A percentile compares a stretch with the other conserved stretches of the same genome.
These are phyloP conservation scores for Drosophila kanekoi DNA, from an alignment of 2,888 invertebrate species.

Conservation along the genomic window DNA sequence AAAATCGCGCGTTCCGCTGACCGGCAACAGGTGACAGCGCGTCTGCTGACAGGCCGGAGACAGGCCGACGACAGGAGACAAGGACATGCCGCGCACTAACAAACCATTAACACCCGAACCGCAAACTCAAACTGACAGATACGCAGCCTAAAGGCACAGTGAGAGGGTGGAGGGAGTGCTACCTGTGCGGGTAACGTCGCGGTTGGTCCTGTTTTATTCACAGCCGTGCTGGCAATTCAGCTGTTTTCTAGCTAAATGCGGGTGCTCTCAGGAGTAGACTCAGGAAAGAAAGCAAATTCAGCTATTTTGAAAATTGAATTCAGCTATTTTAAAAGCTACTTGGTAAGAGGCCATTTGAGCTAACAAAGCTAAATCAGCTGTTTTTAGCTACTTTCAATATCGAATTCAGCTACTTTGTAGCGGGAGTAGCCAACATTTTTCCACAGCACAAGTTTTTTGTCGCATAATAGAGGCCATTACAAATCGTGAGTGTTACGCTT, in stretches of 20 bases:
- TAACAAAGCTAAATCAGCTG: too few species aligned
- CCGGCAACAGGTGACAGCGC: constrained; percentile 46
- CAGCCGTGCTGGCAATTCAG: too few species aligned
- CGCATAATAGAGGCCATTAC: constrained; percentile 78
- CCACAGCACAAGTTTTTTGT: constrained; percentile 50
- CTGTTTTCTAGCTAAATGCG: too few species aligned
- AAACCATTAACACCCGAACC: constrained; percentile 79
- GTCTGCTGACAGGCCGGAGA: not conserved
- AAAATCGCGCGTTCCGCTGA: constrained; percentile 35
- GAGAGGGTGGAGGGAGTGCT: constrained; percentile 25
- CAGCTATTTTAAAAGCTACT: too few species aligned
- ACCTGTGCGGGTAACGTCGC: constrained; percentile 67
- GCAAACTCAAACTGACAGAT: constrained; percentile 43
- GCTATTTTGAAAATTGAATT: too few species aligned
- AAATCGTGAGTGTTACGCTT: constrained; percentile 79
- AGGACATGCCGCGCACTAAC: constrained; percentile 62
- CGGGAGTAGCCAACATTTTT: too few species aligned
- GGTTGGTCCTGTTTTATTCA: constrained; percentile 62
- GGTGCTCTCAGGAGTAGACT: too few species aligned
- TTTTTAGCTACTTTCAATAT: too few species aligned
- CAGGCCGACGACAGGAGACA: constrained; percentile 19
- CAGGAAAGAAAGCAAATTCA: too few species aligned
- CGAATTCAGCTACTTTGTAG: too few species aligned
- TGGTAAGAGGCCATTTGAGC: constrained; percentile 51
- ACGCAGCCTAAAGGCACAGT: not conserved